Conservation (phyloP, 30 jellyfish, hydroid and myxozoan species). For the Aurelia sp. region DNA sequence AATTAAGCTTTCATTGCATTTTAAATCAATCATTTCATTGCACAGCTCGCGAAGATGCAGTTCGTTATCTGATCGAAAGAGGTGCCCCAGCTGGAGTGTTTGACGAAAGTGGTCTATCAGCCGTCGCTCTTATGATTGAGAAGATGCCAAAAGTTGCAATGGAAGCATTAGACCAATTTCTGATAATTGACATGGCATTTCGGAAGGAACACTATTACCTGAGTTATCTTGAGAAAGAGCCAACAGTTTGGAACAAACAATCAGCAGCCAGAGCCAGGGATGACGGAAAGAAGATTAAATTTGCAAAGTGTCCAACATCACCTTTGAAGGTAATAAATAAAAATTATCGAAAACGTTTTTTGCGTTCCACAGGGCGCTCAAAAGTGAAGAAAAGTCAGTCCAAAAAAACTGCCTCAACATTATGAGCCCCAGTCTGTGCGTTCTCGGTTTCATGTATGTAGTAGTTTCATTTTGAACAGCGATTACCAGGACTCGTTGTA, state of each 20-base stretch:
- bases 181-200: constrained; percentile 84
- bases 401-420: too few species aligned
- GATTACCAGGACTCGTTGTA: too few species aligned
- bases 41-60: constrained; percentile 93
- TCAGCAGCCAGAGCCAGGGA: neutral
- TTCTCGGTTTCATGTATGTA: too few species aligned
- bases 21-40: neutral
- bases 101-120: constrained; percentile 95
- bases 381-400: too few species aligned
- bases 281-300: neutral
- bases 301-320: constrained; percentile 67
- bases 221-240: constrained; percentile 84
- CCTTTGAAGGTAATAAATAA: constrained; percentile 71
- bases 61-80: constrained; percentile 79
- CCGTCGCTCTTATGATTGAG: constrained; percentile 84
- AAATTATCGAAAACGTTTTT: too few species aligned
- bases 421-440: too few species aligned
- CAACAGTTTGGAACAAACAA: constrained; percentile 64
- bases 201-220: constrained; percentile 86
- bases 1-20: too few species aligned
- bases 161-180: constrained; percentile 90
- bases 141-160: constrained; percentile 93
- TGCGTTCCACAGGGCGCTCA: too few species aligned
- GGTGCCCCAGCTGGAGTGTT: constrained; percentile 97
- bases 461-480: too few species aligned